Evolutionary conservation across 2,888 invertebrate genomes (phyloP).

Genomic region (Gortyna flavago): DNA sequence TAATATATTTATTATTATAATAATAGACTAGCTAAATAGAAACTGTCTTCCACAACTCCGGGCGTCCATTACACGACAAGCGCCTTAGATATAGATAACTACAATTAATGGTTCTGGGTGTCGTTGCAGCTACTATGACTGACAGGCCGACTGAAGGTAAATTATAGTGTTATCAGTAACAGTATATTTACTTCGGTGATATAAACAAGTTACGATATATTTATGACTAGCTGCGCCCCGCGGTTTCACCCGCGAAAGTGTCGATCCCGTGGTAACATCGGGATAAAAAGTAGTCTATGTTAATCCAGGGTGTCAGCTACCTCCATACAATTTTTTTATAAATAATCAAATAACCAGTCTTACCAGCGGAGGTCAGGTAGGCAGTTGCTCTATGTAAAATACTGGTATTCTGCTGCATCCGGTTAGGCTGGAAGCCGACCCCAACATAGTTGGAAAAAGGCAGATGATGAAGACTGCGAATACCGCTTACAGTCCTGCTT

Average conservation of each 20-base stretch:
- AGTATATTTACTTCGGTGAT: neutral
- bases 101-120: constrained; percentile 40
- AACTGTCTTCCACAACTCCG: neutral
- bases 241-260: too few relatives aligned
- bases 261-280: too few relatives aligned
- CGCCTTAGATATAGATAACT: constrained; percentile 30
- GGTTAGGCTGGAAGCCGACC: too few relatives aligned
- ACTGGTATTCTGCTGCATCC: too few relatives aligned
- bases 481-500: neutral
- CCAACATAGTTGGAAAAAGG: too few relatives aligned
- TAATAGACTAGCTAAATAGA: constrained; percentile 1
- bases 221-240: neutral
- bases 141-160: constrained; percentile 22
- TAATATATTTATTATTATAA: neutral
- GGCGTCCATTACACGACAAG: constrained; percentile 15
- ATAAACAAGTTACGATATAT: neutral
- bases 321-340: too few relatives aligned
- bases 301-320: too few relatives aligned
- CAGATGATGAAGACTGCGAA: too few relatives aligned
- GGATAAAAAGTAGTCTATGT: too few relatives aligned
- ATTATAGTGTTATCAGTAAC: constrained; percentile 22
- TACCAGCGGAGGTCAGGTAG: too few relatives aligned
- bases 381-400: too few relatives aligned
- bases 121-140: constrained; percentile 18
- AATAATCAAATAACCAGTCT: too few relatives aligned